Evolutionary conservation across 2,113 vertebrate species (phyloP).

Genomic region (Grus americana): DNA sequence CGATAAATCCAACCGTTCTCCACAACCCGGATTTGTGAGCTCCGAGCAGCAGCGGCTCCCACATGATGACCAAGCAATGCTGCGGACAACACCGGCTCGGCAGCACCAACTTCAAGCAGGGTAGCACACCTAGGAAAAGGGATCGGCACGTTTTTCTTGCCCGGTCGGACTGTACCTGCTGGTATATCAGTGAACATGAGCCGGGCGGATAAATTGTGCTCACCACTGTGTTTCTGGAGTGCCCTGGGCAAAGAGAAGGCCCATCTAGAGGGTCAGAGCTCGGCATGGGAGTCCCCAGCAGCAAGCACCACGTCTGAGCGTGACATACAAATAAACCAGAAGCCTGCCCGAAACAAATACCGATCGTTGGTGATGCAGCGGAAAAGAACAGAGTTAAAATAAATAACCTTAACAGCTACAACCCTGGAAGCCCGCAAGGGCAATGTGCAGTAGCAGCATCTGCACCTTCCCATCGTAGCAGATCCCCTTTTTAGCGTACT

Average conservation of each 20-base stretch:
- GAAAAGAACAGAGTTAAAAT: not conserved
- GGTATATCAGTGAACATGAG: not conserved
- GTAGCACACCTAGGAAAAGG: not conserved
- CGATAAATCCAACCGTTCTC: not conserved
- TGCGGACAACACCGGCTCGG: not conserved
- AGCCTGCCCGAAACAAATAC: not conserved
- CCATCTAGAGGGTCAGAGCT: not conserved
- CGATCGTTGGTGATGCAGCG: not conserved
- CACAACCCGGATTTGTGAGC: not conserved
- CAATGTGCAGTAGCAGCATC: not conserved
- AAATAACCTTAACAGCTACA: not conserved
- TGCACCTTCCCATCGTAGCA: not conserved
- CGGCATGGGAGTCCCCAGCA: not conserved
- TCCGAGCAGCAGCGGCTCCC: not conserved
- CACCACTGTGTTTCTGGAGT: not conserved
- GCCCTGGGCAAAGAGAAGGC: not conserved
- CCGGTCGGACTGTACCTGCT: fast-evolving
- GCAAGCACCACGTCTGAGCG: not conserved
- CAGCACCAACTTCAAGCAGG: not conserved
- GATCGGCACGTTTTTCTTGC: not conserved
- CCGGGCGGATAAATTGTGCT: fast-evolving
- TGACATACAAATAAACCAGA: not conserved
- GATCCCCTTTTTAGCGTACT: not conserved
- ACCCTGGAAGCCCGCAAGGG: not conserved
- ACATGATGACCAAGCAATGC: fast-evolving